Base-by-base conservation (phyloP, 2,113 vertebrate species). In the Cryptomyrus ogoouensis region DNA sequence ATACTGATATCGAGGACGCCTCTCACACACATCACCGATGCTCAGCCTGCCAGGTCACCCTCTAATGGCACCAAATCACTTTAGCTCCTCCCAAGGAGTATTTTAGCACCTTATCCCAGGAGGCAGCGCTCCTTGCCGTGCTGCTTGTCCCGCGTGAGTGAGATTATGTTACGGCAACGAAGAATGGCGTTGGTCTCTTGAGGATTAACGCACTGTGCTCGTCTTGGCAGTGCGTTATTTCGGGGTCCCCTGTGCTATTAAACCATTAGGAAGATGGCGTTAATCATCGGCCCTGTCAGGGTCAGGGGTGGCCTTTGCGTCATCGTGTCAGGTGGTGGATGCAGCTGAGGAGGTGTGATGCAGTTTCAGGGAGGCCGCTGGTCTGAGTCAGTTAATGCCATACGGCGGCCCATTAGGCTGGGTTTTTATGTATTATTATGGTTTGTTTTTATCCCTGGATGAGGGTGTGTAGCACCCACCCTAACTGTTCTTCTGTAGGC, bases 1-100 rank as follows among this genome's bases (percentile, higher is more conserved):
- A 92, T 27, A 92, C 91, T 92, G 93, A 95, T 93, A 92, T 87
- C 91, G 84, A 24, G 39, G 91, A 47, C 93, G 46, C 93, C 90
- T 90, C 91, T 88, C 93, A 88, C 90, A 70, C 52, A 86, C 31
- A 47, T 21, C 83, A 47, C 89, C 15, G 87, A 8, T 90, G 92
- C 89, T 91, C 90, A 90, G 6, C 31, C 83, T 92, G 90, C 24
- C 90, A 5, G 39, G 80, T 89, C 92, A 93, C 92, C 87, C 88
- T 88, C 62, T 94, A 88, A 93, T 93, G 90, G 89, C 88, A 90
- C 74, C 88, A 92, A 91, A 92, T 93, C 89, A 89, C 31, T 31
- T 91, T 70, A 89, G 88, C 13, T 70, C 90, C 21, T 89, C 93
- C 13, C 13, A 92, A 62, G 56, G 88, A 46, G 1, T 89, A 49